These are phyloP conservation scores for Sebastes steindachneri DNA, from an alignment of 2,797 vertebrate species.

Conservation along the genomic window DNA sequence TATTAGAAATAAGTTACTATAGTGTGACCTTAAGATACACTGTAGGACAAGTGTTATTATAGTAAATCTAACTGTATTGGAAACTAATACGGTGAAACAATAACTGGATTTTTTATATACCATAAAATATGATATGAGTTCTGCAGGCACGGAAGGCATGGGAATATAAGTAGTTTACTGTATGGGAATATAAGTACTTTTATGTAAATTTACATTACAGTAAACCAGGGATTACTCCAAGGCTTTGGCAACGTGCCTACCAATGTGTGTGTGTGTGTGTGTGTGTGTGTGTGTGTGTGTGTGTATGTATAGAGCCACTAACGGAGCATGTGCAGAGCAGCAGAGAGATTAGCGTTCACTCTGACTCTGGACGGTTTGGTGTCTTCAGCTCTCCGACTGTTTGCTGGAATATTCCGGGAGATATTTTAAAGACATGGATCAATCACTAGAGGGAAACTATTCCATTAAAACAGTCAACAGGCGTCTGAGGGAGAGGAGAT, in stretches of 20 bases:
- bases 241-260: no score
- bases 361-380: neutral
- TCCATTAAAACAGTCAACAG: neutral
- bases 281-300: neutral
- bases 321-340: slow-evolving; percentile 39
- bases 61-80: neutral
- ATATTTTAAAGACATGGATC: neutral
- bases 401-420: slow-evolving; percentile 1
- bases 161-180: neutral
- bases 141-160: neutral
- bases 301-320: neutral
- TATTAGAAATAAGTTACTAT: neutral
- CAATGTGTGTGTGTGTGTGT: neutral
- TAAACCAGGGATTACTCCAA: neutral
- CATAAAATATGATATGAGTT: neutral
- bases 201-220: neutral
- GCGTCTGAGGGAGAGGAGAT: neutral
- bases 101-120: no score
- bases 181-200: neutral
- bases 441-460: neutral
- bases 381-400: neutral
- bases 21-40: neutral
- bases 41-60: no score
- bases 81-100: no score
- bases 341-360: slow-evolving; percentile 27